phyloP scores from a whole-genome alignment of 2,888 invertebrate species.

The Conistra vaccinii region DNA sequence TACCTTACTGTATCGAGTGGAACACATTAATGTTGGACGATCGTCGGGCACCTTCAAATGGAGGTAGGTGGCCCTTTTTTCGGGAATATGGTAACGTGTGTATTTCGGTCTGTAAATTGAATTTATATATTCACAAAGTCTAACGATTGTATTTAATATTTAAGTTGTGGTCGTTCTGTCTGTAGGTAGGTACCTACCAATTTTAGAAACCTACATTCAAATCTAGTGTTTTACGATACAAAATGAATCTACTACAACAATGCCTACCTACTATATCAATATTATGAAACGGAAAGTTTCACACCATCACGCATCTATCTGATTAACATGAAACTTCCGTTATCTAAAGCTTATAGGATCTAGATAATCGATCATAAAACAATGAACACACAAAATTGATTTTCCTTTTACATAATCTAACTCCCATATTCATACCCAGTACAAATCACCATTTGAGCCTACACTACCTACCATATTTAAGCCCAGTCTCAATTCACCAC shows the following conservation, averaged over 20 bases:
- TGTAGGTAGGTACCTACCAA: neutral
- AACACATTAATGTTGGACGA: constrained; percentile 40
- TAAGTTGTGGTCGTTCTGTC: neutral
- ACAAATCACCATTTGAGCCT: neutral
- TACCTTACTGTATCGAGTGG: constrained; percentile 27
- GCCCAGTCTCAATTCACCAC: neutral
- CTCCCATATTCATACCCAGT: neutral
- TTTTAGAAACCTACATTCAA: neutral
- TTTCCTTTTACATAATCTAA: neutral
- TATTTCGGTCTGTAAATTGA: constrained; percentile 17
- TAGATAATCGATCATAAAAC: constrained; percentile 12
- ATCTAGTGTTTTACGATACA: neutral
- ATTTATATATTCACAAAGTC: constrained; percentile 2
- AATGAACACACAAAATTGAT: constrained; percentile 2
- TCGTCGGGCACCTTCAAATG: constrained; percentile 13
- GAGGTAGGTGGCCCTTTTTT: constrained; percentile 24
- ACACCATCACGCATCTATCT: neutral
- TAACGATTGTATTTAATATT: constrained; percentile 2
- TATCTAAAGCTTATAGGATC: constrained; percentile 21
- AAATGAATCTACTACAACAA: neutral
- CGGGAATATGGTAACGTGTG: neutral
- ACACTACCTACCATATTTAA: neutral
- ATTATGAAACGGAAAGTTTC: neutral
- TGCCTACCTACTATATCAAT: neutral
- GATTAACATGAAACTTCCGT: neutral